Evolutionary conservation across 92 coral and sea anemone species (phyloP).

Genomic region (Chrysogorgia sp.): DNA sequence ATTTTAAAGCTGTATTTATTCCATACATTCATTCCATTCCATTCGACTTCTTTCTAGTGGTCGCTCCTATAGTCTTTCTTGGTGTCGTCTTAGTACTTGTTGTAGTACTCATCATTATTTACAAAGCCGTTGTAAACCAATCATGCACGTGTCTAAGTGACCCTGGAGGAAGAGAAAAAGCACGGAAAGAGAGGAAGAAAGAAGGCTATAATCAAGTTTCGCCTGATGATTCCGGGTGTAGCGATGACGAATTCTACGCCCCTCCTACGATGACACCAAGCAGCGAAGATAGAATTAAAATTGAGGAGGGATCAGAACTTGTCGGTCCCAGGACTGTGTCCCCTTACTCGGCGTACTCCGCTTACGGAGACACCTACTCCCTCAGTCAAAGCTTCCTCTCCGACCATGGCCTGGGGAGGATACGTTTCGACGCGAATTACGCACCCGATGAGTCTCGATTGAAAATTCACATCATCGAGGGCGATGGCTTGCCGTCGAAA

Average conservation of each 20-base stretch:
- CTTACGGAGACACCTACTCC: constrained; percentile 17
- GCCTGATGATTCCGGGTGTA: neutral
- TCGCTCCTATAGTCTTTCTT: constrained; percentile 17
- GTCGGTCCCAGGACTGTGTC: constrained; percentile 54
- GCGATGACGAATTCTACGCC: neutral
- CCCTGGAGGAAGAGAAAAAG: constrained; percentile 34
- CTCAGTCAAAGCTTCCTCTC: constrained; percentile 46
- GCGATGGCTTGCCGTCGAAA: constrained; percentile 75
- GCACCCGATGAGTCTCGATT: constrained; percentile 71
- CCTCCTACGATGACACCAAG: constrained; percentile 42
- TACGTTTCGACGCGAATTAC: constrained; percentile 69
- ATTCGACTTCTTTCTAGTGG: constrained; percentile 13
- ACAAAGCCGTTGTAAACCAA: constrained; percentile 21
- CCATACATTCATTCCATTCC: no score
- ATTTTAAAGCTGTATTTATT: no score
- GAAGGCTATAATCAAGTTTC: constrained; percentile 17
- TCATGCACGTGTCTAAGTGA: constrained; percentile 30
- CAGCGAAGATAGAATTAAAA: constrained; percentile 48
- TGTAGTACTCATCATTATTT: neutral
- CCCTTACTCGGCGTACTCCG: constrained; percentile 29
- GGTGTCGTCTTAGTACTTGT: constrained; percentile 1
- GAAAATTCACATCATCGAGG: constrained; percentile 73
- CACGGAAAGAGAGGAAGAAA: constrained; percentile 7
- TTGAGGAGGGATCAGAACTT: constrained; percentile 70
- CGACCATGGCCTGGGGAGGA: constrained; percentile 65